Base-by-base conservation (phyloP, 1,140 invertebrate species). In the Leptonema lineaticorne region DNA sequence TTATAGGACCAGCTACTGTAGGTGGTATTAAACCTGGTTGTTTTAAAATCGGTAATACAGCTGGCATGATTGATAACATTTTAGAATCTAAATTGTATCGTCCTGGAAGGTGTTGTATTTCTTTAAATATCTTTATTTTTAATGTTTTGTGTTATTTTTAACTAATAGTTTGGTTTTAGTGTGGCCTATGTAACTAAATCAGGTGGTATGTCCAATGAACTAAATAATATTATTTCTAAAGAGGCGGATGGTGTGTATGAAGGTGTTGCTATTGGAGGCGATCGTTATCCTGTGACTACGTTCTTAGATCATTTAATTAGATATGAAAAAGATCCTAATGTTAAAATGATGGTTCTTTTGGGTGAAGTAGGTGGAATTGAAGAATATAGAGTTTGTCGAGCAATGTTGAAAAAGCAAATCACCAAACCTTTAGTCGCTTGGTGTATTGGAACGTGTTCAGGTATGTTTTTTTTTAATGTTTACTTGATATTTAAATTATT, bases 31-130 rank as follows among this genome's bases (percentile, higher is more conserved):
- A 99, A 77, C 97, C 98, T 0, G 98, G 97, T 0, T 98, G 96
- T 78, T 98, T 99, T 79, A 99, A 99, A 83, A 99, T 99, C 74
- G 97, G 98, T 33, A 99, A 99, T 82, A 99, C 97, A 9, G 97
- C 96, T 1, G 97, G 97, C 56, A 99, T 99, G 97, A 94, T 99
- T 87, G 97, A 99, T 77, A 99, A 99, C 77, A 98, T 99, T 75
- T 82, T 99, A 1, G 93, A 98, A 73, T 98, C 96, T 45, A 99
- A 97, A 81, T 83, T 99, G 0, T 99, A 99, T 80, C 82, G 97
- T 45, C 90, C 96, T 20, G 97, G 97, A 69, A 87, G 86, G 87
- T 88, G 73, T 62, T 65, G 8, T 8, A 27, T 30, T 70, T 20
- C 16, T 33, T 46, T 50, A 3, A 69, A 46, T 63, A 4, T 67